Evolutionary conservation across 2,888 invertebrate genomes (phyloP), one percentile per base, ranked within the genome.

Genomic region (Campopleginae sp.): DNA sequence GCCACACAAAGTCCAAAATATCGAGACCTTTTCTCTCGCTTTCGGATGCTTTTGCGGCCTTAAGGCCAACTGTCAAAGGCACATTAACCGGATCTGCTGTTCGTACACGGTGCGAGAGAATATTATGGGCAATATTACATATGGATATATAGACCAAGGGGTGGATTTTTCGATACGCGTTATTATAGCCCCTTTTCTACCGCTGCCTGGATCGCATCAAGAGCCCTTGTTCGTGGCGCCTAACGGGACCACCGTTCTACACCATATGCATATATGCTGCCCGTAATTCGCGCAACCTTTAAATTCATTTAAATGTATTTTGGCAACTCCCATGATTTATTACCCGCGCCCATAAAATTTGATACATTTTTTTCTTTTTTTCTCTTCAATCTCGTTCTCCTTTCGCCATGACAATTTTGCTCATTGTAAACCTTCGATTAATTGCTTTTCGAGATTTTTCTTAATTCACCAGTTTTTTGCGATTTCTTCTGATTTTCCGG

Each of bases 261-360:
- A 66, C 82, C 85, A 85, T 85, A 82, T 82, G 82, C 82, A 79
- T 82, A 82, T 79, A 78, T 54, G 54, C 61, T 54, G 14, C 70
- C n/a, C 70, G 44, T 48, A 27, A 65, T 72, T 78, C 68, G 70
- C 63, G 54, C 23, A 70, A 75, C 81, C 82, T 85, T 82, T 38
- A 71, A 82, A 79, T 74, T 82, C 82, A 63, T 85, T 78, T 70
- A 51, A 78, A 82, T 82, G 63, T 82, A 85, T 85, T 85, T 80
- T 82, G 70, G 68, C 85, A 54, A 71, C 61, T 68, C 14, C 8
- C 17, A 14, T 74, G 58, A 74, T 74, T 74, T 74, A 74, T 74
- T 14, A 17, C 42, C 19, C 19, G 17, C 17, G 19, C n/a, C 33
- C 33, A 72, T 19, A 19, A 4, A 54, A 8, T 38, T 54, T 42